These are phyloP conservation scores for Siderastrea radians DNA, from an alignment of 92 coral and sea anemone genomes.

Conservation along the genomic window DNA sequence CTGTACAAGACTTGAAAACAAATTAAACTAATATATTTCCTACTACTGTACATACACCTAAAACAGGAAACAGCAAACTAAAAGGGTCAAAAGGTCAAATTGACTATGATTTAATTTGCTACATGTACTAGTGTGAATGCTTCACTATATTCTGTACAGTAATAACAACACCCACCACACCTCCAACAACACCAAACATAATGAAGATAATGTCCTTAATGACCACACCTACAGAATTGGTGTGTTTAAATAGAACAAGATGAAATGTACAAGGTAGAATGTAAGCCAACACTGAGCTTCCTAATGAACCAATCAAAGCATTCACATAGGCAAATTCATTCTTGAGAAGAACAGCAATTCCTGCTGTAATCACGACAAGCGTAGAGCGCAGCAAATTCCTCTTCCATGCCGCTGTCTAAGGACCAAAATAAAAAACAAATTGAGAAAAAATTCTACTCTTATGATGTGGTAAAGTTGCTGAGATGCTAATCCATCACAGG, in stretches of 20 bases:
- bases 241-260: conserved; percentile 74
- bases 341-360: conserved; percentile 74
- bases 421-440: neutral
- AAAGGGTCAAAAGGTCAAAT: too few species aligned
- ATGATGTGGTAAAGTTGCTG: neutral
- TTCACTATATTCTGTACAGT: conserved; percentile 75
- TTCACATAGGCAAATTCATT: conserved; percentile 89
- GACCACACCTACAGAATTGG: conserved; percentile 77
- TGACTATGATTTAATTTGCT: too few species aligned
- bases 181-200: conserved; percentile 88
- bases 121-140: conserved; percentile 19
- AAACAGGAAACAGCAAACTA: too few species aligned
- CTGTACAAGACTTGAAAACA: too few species aligned
- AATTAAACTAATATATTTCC: too few species aligned
- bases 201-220: conserved; percentile 75
- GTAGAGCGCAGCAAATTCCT: conserved; percentile 75
- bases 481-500: too few species aligned
- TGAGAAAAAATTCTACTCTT: neutral
- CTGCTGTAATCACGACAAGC: conserved; percentile 81
- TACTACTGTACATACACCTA: too few species aligned
- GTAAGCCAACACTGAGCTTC: conserved; percentile 89
- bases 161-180: conserved; percentile 87
- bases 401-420: conserved; percentile 84
- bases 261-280: conserved; percentile 84
- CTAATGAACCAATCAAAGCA: conserved; percentile 88